phyloP scores from a whole-genome alignment of 2,888 invertebrate genomes.

The Sinelater perroti region DNA sequence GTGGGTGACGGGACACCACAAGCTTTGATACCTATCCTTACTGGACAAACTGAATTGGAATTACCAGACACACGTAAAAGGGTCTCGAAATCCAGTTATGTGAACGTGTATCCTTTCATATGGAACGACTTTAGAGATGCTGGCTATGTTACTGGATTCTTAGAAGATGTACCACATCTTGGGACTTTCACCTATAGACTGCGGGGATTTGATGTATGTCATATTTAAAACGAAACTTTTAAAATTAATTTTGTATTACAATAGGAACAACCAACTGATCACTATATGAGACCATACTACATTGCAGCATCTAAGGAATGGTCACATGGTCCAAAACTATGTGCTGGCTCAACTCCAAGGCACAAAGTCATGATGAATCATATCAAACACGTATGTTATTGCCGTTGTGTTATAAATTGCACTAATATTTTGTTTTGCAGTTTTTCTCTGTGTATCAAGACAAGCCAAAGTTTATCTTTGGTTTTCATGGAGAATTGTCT shows the following conservation, averaged over 20 bases:
- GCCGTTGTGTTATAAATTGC: background rate
- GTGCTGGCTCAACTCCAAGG: slow-evolving; percentile 76
- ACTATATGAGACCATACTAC: slow-evolving; percentile 86
- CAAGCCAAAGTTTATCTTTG: slow-evolving; percentile 82
- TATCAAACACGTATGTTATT: slow-evolving; percentile 68
- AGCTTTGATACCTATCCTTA: slow-evolving; percentile 86
- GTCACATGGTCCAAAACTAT: slow-evolving; percentile 64
- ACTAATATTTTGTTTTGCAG: slow-evolving; percentile 50
- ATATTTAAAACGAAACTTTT: background rate
- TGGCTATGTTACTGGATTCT: slow-evolving; percentile 82
- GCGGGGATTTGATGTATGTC: slow-evolving; percentile 75
- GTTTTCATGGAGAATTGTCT: slow-evolving; percentile 88
- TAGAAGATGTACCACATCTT: slow-evolving; percentile 84
- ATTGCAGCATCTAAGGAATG: slow-evolving; percentile 68
- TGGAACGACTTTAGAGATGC: slow-evolving; percentile 80
- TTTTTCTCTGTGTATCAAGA: slow-evolving; percentile 70
- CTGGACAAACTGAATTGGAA: slow-evolving; percentile 86
- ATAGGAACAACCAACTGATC: slow-evolving; percentile 85
- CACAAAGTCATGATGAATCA: slow-evolving; percentile 74
- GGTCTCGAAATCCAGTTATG: slow-evolving; percentile 68
- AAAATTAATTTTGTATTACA: slow-evolving; percentile 37
- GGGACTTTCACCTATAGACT: slow-evolving; percentile 92
- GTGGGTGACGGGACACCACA: slow-evolving; percentile 89
- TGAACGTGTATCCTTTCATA: slow-evolving; percentile 85
- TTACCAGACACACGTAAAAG: slow-evolving; percentile 84